Base-by-base conservation (phyloP, 1,140 invertebrate genomes). In the Bombus polaris region DNA sequence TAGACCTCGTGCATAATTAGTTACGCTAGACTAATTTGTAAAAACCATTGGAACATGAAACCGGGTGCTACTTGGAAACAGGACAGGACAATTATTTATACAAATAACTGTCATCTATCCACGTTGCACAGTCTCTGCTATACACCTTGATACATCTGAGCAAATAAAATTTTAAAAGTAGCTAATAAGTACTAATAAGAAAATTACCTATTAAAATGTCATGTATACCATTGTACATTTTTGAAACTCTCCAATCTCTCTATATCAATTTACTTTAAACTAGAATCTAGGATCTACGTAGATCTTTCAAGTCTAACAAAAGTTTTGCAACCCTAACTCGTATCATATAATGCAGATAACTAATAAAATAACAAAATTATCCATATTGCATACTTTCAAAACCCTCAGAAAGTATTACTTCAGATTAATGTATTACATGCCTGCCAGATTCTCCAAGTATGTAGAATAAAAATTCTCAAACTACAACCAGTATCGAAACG, bases 1-100 rank as follows among this genome's bases (percentile, higher is more conserved):
- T 77, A 77, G 25, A 28, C 25, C 59, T n/a, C 18, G 13, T 47
- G 35, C 39, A 78, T 65, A 78, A 78, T 78, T 42, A 78, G 75
- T 78, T 42, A 65, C 75, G 75, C 57, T 65, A 65, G 59, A 8
- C 10, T 22, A 65, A 9, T 32, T n/a, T 65, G 1, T 65, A 78
- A 77, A 62, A 62, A 65, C 22, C 59, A 28, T 10, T 53, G 2
- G 47, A 53, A 53, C 47, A 53, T 22, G 47, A 53, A 53, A 53
- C 32, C 62, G 44, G n/a, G 59, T 18, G 39, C 39, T 72, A 15
- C 39, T 15, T 72, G 39, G 3, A 72, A 72, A 42, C 39, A 18
- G 71, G 71, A 57, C 39, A 25, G n/a, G 32, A 35, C 42, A 75
- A 75, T 75, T 35, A 57, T 53, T 47, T 75, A 75, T 57, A 28